These are phyloP conservation scores for Pseudococcus jackbeardsleyi DNA, from an alignment of 2,888 invertebrate species.

Conservation along the genomic window DNA sequence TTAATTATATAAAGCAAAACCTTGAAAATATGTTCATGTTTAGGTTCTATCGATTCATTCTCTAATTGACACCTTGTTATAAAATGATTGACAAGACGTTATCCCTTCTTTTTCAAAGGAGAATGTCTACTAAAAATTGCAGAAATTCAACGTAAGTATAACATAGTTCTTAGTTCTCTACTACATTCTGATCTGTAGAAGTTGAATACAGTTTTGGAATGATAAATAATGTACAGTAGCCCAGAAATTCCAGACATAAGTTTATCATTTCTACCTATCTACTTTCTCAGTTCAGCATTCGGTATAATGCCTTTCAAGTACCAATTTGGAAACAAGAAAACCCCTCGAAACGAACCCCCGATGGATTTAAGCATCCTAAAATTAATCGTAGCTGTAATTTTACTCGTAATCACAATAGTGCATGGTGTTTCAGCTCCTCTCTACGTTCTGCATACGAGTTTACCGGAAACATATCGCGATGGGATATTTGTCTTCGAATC, in stretches of 20 bases:
- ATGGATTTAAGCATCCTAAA: slow-evolving; percentile 32
- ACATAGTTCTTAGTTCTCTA: too few species aligned
- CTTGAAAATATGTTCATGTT: background rate
- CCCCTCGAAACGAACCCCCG: background rate
- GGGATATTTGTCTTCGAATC: slow-evolving; percentile 53
- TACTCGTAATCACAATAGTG: slow-evolving; percentile 55
- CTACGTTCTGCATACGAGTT: slow-evolving; percentile 65
- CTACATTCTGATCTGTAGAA: background rate
- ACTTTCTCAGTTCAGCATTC: slow-evolving; percentile 65
- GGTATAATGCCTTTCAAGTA: slow-evolving; percentile 66
- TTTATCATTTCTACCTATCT: slow-evolving; percentile 63
- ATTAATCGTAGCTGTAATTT: slow-evolving; percentile 12
- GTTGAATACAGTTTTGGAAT: background rate
- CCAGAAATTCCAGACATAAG: slow-evolving; percentile 60
- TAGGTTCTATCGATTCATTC: background rate
- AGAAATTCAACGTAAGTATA: background rate
- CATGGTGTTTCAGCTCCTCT: slow-evolving; percentile 66
- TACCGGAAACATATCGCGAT: slow-evolving; percentile 59
- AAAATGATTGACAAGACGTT: background rate
- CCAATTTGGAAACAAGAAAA: slow-evolving; percentile 40
- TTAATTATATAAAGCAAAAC: background rate
- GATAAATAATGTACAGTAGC: background rate
- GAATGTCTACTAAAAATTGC: background rate
- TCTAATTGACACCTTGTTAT: background rate
- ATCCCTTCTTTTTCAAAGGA: background rate